Evolutionary conservation across 2,888 invertebrate genomes (phyloP).

Genomic region (Amphipoea oculea): DNA sequence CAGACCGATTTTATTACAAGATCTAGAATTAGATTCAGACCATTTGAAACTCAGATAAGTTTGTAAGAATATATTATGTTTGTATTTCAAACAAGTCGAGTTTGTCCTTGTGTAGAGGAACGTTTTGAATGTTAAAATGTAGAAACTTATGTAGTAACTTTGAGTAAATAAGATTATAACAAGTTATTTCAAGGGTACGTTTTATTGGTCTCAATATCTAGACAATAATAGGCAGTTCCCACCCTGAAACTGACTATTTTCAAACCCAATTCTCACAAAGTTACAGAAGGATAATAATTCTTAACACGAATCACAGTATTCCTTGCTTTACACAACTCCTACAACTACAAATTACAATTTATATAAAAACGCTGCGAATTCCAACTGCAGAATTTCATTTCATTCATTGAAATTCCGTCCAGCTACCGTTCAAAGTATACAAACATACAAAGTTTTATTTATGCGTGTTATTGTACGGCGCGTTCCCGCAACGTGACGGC

Average conservation of each 20-base stretch:
- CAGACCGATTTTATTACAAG: constrained; percentile 58
- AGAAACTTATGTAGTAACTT: constrained; percentile 20
- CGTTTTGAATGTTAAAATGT: constrained; percentile 43
- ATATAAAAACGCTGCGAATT: constrained; percentile 44
- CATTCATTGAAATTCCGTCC: constrained; percentile 63
- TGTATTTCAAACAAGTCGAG: constrained; percentile 33
- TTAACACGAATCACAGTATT: constrained; percentile 2
- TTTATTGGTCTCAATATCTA: constrained; percentile 18
- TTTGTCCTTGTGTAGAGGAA: constrained; percentile 8
- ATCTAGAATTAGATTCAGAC: constrained; percentile 47
- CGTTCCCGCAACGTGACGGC: constrained; percentile 42
- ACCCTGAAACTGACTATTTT: constrained; percentile 20
- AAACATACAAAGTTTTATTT: constrained; percentile 62
- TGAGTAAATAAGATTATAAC: constrained; percentile 25
- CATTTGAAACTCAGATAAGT: constrained; percentile 49
- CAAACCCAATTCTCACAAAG: constrained; percentile 4
- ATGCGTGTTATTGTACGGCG: constrained; percentile 56
- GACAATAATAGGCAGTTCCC: constrained; percentile 27
- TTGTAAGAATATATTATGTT: constrained; percentile 34
- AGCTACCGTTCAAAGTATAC: constrained; percentile 46
- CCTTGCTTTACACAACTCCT: constrained; percentile 12
- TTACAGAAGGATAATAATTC: constrained; percentile 11
- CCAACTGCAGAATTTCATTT: constrained; percentile 56
- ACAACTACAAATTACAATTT: constrained; percentile 42
- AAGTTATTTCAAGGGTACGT: constrained; percentile 5